phyloP scores from a whole-genome alignment of 2,113 vertebrate genomes.

The Callospermophilus lateralis region DNA sequence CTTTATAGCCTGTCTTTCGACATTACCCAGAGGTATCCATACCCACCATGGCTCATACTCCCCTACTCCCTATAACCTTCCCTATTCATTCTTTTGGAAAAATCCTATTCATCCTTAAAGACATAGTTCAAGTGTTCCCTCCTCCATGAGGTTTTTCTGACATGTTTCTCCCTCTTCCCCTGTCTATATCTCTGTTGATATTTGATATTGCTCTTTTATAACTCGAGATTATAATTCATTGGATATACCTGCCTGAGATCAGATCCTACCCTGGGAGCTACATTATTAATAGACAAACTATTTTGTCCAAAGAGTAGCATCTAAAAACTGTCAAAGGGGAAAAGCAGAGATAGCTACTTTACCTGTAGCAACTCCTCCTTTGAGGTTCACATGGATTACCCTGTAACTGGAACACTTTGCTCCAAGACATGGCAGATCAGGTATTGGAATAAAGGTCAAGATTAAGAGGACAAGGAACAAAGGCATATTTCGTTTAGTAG shows the following conservation, averaged over 20 bases:
- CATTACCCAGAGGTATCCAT: neutral
- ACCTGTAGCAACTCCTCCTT: neutral
- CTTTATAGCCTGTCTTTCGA: neutral
- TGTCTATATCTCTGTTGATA: neutral
- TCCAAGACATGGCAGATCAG: neutral
- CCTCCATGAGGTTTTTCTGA: neutral
- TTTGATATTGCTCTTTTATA: neutral
- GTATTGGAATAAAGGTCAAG: neutral
- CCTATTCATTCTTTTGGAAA: neutral
- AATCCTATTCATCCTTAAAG: neutral
- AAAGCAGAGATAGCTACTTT: neutral
- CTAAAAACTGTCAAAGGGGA: neutral
- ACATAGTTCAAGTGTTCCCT: neutral
- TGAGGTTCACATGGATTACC: neutral
- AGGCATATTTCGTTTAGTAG: neutral
- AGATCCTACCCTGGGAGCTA: neutral
- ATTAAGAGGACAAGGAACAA: neutral
- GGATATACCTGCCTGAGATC: neutral
- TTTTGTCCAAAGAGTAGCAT: neutral
- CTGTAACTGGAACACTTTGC: neutral
- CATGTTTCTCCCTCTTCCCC: neutral
- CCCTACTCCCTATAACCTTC: fast-evolving
- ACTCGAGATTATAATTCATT: neutral
- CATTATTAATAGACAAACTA: neutral
- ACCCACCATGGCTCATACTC: neutral